These are phyloP conservation scores for Chloropsis hardwickii DNA, from an alignment of 2,113 vertebrate genomes.

Conservation along the genomic window DNA sequence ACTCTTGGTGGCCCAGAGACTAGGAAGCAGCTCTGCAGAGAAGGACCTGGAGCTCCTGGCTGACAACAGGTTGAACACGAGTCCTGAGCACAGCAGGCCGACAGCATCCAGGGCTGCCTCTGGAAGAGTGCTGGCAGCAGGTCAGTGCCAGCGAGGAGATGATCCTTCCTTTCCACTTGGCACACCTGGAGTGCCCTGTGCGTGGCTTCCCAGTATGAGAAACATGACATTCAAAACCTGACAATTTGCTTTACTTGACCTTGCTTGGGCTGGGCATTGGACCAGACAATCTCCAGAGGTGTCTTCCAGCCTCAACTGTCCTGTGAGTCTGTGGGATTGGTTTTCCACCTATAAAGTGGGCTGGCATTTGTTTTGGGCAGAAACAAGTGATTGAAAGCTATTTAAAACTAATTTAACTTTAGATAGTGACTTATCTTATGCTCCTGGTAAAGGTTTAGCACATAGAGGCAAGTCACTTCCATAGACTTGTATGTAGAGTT, in stretches of 20 bases:
- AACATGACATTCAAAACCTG: neutral
- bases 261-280: neutral
- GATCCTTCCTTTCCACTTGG: neutral
- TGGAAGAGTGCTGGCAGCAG: neutral
- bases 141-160: neutral
- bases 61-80: neutral
- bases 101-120: neutral
- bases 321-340: neutral
- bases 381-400: neutral
- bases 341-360: neutral
- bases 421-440: neutral
- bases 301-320: neutral
- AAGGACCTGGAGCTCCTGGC: neutral
- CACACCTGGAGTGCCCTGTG: neutral
- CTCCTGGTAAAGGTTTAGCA: neutral
- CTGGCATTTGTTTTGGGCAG: neutral
- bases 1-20: neutral
- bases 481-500: neutral
- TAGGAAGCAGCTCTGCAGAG: neutral
- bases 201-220: accelerated
- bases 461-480: neutral
- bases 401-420: neutral
- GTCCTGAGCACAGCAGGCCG: neutral
- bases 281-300: neutral
- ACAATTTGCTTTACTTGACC: neutral